A percentile compares a stretch with the other conserved stretches of the same genome.
Evolutionary conservation across 2,888 invertebrate species (phyloP).

Genomic region (Oithona nana): DNA sequence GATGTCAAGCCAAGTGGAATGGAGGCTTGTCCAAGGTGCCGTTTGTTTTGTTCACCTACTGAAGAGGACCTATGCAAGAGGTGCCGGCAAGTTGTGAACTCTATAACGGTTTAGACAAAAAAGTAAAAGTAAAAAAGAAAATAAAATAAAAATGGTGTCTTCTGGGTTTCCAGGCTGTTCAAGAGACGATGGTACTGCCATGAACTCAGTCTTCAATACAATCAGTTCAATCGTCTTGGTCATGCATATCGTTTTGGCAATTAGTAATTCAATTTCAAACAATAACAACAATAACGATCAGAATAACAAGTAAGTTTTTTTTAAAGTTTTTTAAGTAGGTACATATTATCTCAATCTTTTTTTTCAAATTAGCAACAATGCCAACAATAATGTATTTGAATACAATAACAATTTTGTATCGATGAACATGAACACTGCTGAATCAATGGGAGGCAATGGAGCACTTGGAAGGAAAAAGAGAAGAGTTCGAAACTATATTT

Average conservation of each 20-base stretch:
- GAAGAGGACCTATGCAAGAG: no score
- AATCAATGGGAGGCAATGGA: not conserved
- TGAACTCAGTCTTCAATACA: not conserved
- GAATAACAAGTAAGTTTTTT: not conserved
- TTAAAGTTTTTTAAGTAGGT: not conserved
- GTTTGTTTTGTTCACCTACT: no score
- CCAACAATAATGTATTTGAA: no score
- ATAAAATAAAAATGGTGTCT: not conserved
- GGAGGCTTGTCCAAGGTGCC: no score
- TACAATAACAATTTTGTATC: not conserved
- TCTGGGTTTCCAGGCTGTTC: not conserved
- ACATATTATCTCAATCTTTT: not conserved
- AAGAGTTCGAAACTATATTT: not conserved
- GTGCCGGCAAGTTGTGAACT: no score
- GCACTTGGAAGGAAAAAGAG: not conserved
- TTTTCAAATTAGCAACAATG: no score
- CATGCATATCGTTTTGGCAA: not conserved
- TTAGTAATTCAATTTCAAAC: not conserved
- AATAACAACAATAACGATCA: not conserved
- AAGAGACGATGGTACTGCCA: not conserved
- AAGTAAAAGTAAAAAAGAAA: no score
- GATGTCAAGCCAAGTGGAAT: no score
- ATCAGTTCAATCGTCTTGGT: not conserved
- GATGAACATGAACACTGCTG: not conserved
- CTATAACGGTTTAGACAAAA: no score